Percentiles rank a stretch among this genome's conserved stretches.
Conservation (phyloP, 1,140 invertebrate genomes). For the Brachionus rotundiformis region DNA sequence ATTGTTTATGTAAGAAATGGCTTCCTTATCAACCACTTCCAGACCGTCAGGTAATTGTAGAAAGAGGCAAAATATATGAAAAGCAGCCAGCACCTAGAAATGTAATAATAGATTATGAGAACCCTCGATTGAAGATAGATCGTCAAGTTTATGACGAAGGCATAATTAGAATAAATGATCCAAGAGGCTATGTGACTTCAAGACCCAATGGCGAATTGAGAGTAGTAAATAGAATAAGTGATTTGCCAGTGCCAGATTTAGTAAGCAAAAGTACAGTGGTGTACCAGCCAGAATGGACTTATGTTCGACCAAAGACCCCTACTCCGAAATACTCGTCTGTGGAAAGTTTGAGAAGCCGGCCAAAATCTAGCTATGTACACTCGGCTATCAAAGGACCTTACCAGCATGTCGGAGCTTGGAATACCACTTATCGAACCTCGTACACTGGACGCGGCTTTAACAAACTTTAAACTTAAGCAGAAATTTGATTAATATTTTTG, state of each 20-base stretch:
- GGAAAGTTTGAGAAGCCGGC: background rate
- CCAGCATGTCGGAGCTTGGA: constrained; percentile 29
- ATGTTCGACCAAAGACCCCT: constrained; percentile 35
- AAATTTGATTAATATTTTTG: no score
- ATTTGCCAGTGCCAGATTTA: constrained; percentile 36
- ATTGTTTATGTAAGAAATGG: constrained; percentile 43
- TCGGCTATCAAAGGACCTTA: constrained; percentile 1
- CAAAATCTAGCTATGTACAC: constrained; percentile 19
- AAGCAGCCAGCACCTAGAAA: constrained; percentile 49
- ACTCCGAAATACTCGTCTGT: background rate
- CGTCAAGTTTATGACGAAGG: constrained; percentile 19
- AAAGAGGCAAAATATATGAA: constrained; percentile 44
- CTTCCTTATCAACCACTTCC: constrained; percentile 27
- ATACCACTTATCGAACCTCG: constrained; percentile 46
- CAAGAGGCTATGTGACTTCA: background rate
- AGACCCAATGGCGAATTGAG: constrained; percentile 43
- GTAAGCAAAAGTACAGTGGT: constrained; percentile 25
- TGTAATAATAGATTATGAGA: constrained; percentile 46
- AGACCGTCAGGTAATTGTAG: constrained; percentile 48
- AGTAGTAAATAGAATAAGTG: constrained; percentile 22
- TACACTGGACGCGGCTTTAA: constrained; percentile 34
- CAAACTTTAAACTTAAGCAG: background rate
- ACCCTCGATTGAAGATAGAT: background rate
- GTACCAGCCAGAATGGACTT: constrained; percentile 29
- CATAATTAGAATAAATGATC: constrained; percentile 45